Conservation (phyloP, 1,140 invertebrate genomes). For the Cyclargus thomasi region DNA sequence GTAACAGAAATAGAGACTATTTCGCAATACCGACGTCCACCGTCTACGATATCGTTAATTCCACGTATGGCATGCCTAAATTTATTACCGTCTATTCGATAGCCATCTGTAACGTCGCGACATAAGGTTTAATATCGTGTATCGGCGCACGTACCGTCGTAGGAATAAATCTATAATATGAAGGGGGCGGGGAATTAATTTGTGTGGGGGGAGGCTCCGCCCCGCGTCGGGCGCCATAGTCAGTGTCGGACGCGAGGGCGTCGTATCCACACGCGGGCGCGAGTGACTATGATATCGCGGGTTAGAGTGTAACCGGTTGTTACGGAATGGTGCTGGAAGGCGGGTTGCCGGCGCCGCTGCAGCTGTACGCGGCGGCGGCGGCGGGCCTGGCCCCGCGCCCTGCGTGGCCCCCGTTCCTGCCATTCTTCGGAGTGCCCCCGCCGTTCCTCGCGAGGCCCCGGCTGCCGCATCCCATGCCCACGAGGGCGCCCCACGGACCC, state of each 20-base stretch:
- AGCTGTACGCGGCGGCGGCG: slow-evolving; percentile 76
- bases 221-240: slow-evolving; percentile 61
- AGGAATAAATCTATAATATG: slow-evolving; percentile 74
- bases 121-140: slow-evolving; percentile 69
- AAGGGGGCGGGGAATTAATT: slow-evolving; percentile 70
- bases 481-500: slow-evolving; percentile 60
- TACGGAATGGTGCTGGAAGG: slow-evolving; percentile 62
- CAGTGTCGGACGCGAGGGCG: slow-evolving; percentile 39
- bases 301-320: slow-evolving; percentile 21
- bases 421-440: slow-evolving; percentile 75
- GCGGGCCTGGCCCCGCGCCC: slow-evolving; percentile 73
- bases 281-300: slow-evolving; percentile 34
- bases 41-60: slow-evolving; percentile 57
- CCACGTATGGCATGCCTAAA: slow-evolving; percentile 62
- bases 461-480: slow-evolving; percentile 53
- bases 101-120: slow-evolving; percentile 55
- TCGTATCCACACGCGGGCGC: slow-evolving; percentile 27
- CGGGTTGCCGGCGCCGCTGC: slow-evolving; percentile 75
- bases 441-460: slow-evolving; percentile 62
- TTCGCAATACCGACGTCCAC: slow-evolving; percentile 26
- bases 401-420: slow-evolving; percentile 75
- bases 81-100: slow-evolving; percentile 60
- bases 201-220: slow-evolving; percentile 58
- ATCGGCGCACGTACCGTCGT: slow-evolving; percentile 49
- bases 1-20: slow-evolving; percentile 31